Evolutionary conservation across 2,113 vertebrate species (phyloP), one percentile per base, ranked within the genome.

Genomic region (Coregonus clupeaformis): DNA sequence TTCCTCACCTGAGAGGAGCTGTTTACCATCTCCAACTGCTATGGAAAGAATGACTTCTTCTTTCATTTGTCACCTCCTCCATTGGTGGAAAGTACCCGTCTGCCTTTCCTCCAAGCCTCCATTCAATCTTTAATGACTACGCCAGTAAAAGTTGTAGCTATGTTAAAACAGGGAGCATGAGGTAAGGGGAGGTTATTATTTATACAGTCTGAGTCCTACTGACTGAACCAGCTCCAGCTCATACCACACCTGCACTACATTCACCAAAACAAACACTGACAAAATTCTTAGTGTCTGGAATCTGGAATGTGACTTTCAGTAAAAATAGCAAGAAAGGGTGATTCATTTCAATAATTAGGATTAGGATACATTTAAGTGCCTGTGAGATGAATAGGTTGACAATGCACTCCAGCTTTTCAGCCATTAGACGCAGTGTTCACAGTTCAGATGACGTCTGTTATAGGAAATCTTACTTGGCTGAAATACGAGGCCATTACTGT

Each of bases 81-180:
- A 71, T 79, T 22, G 66, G 72, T 85, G 87, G 82, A 90, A 91
- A 89, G 66, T 80, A 78, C 80, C 75, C 60, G 72, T 77, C 79
- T 60, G 76, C 74, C 55, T 79, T 80, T 73, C 77, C 49, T 89
- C 81, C 82, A 88, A 88, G 81, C 76, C 72, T 77, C 85, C 78
- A 68, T 69, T 87, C 85, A 86, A 69, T 84, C 75, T 82, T 87
- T 89, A 85, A 89, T 81, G 78, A 85, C 73, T 77, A 69, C 81
- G 84, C 79, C 76, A 80, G 83, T 88, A 87, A 86, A 89, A 79
- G 73, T 57, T 75, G 68, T 72, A 74, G 71, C 82, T 77, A 29
- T 85, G 86, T 81, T 78, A 80, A 82, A 84, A 76, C 78, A 80
- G 72, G 77, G 75, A 73, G 71, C 27, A 77, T 86, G 82, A 86